These are phyloP conservation scores for Caenorhabditis panamensis DNA, from an alignment of 2,888 invertebrate genomes.

Conservation along the genomic window DNA sequence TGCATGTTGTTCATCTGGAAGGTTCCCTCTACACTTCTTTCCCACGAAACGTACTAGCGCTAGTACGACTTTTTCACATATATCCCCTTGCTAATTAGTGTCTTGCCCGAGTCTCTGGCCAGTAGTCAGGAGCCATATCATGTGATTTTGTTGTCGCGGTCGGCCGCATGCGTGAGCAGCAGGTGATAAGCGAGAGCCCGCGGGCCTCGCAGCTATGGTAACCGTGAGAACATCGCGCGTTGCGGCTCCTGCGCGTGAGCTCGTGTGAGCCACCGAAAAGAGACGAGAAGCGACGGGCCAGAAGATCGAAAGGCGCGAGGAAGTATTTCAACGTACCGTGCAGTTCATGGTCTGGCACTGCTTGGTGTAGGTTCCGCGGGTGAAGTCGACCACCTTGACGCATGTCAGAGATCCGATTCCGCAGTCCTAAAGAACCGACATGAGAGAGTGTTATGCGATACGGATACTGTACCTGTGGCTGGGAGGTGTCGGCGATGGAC, in stretches of 20 bases:
- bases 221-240: slow-evolving; percentile 21
- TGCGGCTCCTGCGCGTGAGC: neutral
- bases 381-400: slow-evolving; percentile 58
- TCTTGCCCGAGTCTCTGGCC: no score
- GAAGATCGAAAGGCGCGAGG: no score
- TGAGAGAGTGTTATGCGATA: neutral
- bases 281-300: neutral
- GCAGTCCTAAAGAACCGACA: slow-evolving; percentile 55
- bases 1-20: slow-evolving; percentile 56
- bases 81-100: slow-evolving; percentile 19
- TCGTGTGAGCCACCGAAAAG: no score
- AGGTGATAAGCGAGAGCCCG: slow-evolving; percentile 47
- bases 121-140: neutral
- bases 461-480: slow-evolving; percentile 9
- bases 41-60: slow-evolving; percentile 6
- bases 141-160: slow-evolving; percentile 36
- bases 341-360: slow-evolving; percentile 63
- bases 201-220: slow-evolving; percentile 14
- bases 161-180: neutral
- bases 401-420: slow-evolving; percentile 52
- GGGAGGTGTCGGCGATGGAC: slow-evolving; percentile 41
- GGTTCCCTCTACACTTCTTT: neutral
- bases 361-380: slow-evolving; percentile 59
- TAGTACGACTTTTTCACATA: slow-evolving; percentile 12
- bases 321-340: slow-evolving; percentile 45